Evolutionary conservation across 2,888 invertebrate species (phyloP).

Genomic region (Sycophila texana): DNA sequence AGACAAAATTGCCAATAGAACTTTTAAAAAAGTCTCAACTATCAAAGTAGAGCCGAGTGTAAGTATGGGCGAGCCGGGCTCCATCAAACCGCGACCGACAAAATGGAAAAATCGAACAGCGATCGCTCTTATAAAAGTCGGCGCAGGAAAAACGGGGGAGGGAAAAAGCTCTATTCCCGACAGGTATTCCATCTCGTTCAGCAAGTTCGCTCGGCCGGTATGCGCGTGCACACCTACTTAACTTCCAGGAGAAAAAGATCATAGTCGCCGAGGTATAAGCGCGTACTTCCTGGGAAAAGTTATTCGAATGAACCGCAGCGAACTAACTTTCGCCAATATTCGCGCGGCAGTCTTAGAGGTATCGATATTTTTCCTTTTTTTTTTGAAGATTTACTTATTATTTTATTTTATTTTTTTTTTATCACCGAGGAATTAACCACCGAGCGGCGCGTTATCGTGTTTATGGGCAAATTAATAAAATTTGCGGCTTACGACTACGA

Average conservation of each 20-base stretch:
- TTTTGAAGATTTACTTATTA: too few species aligned
- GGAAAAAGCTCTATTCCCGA: background rate
- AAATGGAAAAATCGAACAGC: constrained; percentile 26
- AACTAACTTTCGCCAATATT: too few species aligned
- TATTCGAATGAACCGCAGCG: too few species aligned
- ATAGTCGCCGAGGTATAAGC: too few species aligned
- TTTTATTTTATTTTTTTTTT: too few species aligned
- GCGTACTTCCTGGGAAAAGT: too few species aligned
- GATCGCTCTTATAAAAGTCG: constrained; percentile 41
- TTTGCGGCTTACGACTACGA: too few species aligned
- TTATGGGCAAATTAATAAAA: too few species aligned
- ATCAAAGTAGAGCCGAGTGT: background rate
- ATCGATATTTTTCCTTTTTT: too few species aligned
- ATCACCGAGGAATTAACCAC: too few species aligned
- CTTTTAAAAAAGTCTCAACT: background rate
- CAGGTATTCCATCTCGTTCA: constrained; percentile 36
- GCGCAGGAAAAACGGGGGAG: background rate
- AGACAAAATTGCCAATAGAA: background rate
- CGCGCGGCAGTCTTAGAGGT: too few species aligned
- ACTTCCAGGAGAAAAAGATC: background rate
- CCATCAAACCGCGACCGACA: constrained; percentile 9
- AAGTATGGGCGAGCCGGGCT: background rate
- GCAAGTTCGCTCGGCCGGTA: background rate
- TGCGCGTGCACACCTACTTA: background rate
- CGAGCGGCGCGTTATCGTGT: too few species aligned